phyloP scores from a whole-genome alignment of 2,797 vertebrate species.

The Artibeus lituratus region DNA sequence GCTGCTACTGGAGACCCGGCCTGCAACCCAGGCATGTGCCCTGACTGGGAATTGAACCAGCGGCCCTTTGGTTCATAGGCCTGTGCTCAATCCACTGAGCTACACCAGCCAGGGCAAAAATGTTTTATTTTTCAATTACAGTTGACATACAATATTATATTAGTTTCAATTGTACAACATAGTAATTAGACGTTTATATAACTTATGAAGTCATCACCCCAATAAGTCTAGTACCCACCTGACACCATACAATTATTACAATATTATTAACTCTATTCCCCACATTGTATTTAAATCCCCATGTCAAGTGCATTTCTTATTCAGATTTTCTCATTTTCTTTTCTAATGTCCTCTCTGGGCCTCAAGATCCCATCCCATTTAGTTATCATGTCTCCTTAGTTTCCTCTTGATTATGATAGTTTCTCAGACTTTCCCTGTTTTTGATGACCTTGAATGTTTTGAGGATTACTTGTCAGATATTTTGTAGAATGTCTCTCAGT shows the following conservation, averaged over 20 bases:
- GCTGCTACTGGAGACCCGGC: too few species aligned
- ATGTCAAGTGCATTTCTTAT: neutral
- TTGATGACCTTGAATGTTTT: neutral
- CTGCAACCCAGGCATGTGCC: too few species aligned
- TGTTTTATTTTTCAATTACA: neutral
- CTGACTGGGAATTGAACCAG: too few species aligned
- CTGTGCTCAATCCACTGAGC: too few species aligned
- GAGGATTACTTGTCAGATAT: neutral
- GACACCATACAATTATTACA: neutral
- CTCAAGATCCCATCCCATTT: neutral
- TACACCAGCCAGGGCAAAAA: neutral
- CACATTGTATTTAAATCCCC: neutral
- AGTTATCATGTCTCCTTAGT: neutral
- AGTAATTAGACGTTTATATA: neutral
- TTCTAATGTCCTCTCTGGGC: neutral
- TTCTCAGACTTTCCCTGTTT: neutral
- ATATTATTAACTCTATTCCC: neutral
- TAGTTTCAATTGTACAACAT: neutral
- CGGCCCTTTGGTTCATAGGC: too few species aligned
- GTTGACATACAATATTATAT: neutral
- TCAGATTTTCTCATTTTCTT: neutral
- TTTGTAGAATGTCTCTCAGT: neutral
- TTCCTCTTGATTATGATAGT: neutral
- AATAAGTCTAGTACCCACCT: neutral
- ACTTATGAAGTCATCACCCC: neutral